Conservation (phyloP, 2,113 vertebrate genomes). For the Epinephelus fuscoguttatus region DNA sequence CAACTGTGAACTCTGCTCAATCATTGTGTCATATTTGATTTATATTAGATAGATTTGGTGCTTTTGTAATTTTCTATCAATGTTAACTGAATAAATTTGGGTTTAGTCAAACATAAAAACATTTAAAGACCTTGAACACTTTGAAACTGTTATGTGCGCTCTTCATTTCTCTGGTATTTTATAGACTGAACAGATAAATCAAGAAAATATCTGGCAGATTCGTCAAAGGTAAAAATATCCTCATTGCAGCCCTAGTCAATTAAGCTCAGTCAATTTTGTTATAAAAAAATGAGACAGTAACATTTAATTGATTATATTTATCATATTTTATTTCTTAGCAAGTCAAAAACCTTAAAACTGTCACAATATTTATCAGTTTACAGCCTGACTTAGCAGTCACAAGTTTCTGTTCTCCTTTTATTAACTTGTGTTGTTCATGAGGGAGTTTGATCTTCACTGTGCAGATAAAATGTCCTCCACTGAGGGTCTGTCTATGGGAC, state of each 20-base stretch:
- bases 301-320: not conserved
- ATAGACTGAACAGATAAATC: not conserved
- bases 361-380: not conserved
- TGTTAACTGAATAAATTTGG: too few species aligned
- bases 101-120: too few species aligned
- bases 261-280: too few species aligned
- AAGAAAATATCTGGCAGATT: not conserved
- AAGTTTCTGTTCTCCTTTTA: not conserved
- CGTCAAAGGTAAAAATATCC: too few species aligned
- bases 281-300: not conserved
- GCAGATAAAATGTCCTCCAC: constrained; percentile 58
- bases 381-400: not conserved
- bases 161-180: too few species aligned
- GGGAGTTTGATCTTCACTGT: constrained; percentile 9
- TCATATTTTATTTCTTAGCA: not conserved
- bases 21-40: too few species aligned
- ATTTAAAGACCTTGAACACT: not conserved
- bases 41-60: too few species aligned
- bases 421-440: not conserved
- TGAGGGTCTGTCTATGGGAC: constrained; percentile 67
- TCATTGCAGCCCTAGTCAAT: too few species aligned
- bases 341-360: not conserved
- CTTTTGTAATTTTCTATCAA: too few species aligned
- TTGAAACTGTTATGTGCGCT: too few species aligned
- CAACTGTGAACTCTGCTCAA: too few species aligned